phyloP scores from a whole-genome alignment of 2,797 vertebrate genomes.

The Erithacus rubecula region DNA sequence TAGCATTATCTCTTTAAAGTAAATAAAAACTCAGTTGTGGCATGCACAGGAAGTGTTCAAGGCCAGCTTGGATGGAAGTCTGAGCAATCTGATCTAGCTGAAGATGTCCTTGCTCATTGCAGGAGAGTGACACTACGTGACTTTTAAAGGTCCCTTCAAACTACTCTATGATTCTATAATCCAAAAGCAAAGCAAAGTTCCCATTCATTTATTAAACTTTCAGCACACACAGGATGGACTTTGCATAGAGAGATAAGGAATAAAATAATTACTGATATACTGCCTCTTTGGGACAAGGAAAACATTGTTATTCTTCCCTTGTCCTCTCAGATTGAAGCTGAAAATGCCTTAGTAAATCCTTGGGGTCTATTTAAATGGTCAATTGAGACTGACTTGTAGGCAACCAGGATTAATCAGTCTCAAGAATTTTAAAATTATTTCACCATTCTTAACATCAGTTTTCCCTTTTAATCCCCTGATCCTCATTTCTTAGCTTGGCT shows the following conservation, averaged over 20 bases:
- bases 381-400: background rate
- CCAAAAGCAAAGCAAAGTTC: background rate
- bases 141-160: background rate
- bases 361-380: background rate
- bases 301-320: background rate
- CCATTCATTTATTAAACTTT: background rate
- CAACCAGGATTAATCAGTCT: background rate
- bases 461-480: background rate
- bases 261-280: background rate
- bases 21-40: background rate
- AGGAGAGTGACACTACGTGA: fast-evolving
- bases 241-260: background rate
- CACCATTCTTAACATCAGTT: background rate
- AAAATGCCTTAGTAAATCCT: background rate
- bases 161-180: background rate
- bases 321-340: background rate
- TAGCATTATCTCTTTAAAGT: background rate
- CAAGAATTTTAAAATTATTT: background rate
- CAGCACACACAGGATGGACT: background rate
- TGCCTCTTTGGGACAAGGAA: background rate
- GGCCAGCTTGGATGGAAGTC: background rate
- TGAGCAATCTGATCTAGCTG: background rate
- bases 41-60: background rate
- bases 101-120: background rate
- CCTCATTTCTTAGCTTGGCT: background rate